Conservation (phyloP, 2,888 invertebrate species). For the Sinotaia quadrata region DNA sequence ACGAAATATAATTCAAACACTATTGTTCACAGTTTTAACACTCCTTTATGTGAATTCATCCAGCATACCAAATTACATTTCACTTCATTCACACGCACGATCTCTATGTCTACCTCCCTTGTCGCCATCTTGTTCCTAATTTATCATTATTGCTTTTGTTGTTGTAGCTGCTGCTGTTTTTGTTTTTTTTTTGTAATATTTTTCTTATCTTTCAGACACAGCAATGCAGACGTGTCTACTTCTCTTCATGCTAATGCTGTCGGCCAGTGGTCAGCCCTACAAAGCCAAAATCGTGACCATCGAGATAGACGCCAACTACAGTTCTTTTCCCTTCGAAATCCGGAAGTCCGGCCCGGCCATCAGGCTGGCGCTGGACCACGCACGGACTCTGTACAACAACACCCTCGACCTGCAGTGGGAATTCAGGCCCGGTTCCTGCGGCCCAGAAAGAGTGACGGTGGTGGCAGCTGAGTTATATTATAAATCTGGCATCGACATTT, state of each 20-base stretch:
- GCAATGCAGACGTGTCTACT: not conserved
- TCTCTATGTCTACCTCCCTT: too few species aligned
- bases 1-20: too few species aligned
- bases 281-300: conserved; percentile 26
- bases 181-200: too few species aligned
- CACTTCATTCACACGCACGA: too few species aligned
- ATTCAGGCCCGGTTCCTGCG: conserved; percentile 23
- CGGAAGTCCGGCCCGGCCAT: conserved; percentile 29
- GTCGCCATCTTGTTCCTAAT: too few species aligned
- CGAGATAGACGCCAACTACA: conserved; percentile 6
- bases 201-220: too few species aligned
- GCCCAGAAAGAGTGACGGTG: conserved; percentile 28
- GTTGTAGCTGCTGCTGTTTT: too few species aligned
- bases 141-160: too few species aligned
- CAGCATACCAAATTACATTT: too few species aligned
- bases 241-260: not conserved
- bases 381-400: conserved; percentile 22
- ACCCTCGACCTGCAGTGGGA: conserved; percentile 15
- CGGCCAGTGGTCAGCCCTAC: conserved; percentile 3
- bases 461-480: conserved; percentile 37
- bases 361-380: conserved; percentile 22
- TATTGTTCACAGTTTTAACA: too few species aligned
- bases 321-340: conserved; percentile 18
- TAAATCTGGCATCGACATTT: conserved; percentile 29
- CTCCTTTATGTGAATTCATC: too few species aligned